Evolutionary conservation across 2,888 invertebrate species (phyloP).

Genomic region (Melanostoma mellinum): DNA sequence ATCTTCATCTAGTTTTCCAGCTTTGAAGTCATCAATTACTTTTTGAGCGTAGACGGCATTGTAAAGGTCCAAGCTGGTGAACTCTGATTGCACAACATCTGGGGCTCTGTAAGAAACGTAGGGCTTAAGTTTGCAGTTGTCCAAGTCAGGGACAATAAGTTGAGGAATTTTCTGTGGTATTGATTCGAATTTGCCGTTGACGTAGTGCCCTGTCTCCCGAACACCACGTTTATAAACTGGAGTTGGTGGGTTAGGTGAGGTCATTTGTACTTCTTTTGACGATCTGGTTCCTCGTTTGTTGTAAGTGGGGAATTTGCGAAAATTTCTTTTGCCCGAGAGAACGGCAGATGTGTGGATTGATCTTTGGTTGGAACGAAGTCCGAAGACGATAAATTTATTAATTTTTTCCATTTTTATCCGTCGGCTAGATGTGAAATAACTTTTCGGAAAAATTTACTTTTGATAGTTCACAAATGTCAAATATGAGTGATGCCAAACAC

Average conservation of each 20-base stretch:
- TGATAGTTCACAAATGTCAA: too few relatives aligned
- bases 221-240: slow-evolving; percentile 89
- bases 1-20: slow-evolving; percentile 87
- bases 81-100: slow-evolving; percentile 90
- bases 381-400: slow-evolving; percentile 37
- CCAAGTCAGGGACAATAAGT: slow-evolving; percentile 94
- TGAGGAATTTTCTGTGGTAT: slow-evolving; percentile 96
- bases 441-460: not conserved
- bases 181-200: slow-evolving; percentile 84
- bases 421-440: not conserved
- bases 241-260: slow-evolving; percentile 85
- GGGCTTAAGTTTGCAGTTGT: slow-evolving; percentile 92
- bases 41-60: slow-evolving; percentile 91
- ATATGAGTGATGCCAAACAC: not conserved
- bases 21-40: slow-evolving; percentile 89
- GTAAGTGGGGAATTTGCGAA: slow-evolving; percentile 89
- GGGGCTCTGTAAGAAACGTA: slow-evolving; percentile 95
- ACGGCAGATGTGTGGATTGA: slow-evolving; percentile 83
- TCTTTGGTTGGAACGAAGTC: slow-evolving; percentile 67
- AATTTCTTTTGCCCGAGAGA: slow-evolving; percentile 89
- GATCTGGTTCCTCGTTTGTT: slow-evolving; percentile 89
- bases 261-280: slow-evolving; percentile 83
- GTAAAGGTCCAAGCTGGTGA: slow-evolving; percentile 92
- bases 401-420: slow-evolving; percentile 57
- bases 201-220: slow-evolving; percentile 84